Evolutionary conservation across 2,888 invertebrate genomes (phyloP), one percentile per base, ranked within the genome.

Genomic region (Pinctada fucata): DNA sequence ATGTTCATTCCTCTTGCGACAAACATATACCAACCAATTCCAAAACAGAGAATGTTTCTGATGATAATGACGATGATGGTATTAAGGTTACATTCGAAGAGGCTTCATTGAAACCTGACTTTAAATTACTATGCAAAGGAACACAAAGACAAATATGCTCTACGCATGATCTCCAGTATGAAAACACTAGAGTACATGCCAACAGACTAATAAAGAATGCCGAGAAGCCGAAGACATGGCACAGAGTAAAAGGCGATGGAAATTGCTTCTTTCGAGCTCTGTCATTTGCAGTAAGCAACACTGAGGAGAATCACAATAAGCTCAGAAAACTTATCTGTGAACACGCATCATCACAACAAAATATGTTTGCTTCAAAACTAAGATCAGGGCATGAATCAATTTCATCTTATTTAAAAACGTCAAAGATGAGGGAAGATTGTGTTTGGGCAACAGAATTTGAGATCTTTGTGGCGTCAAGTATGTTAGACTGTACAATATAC

Each of bases 221-320:
- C n/a, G n/a, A n/a, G n/a, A n/a, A n/a, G n/a, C n/a, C n/a, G n/a
- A n/a, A n/a, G n/a, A n/a, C n/a, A n/a, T n/a, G n/a, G n/a, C n/a
- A n/a, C n/a, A n/a, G n/a, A n/a, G n/a, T n/a, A n/a, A n/a, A n/a
- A n/a, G n/a, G 10, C 10, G 75, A 75, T 67, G 75, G 75, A 13
- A 75, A 68, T 50, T 75, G 75, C 45, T 67, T 67, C 49, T 75
- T n/a, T n/a, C n/a, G n/a, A n/a, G n/a, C n/a, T n/a, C n/a, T n/a
- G n/a, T n/a, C n/a, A n/a, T n/a, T n/a, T 75, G 2, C 31, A 2
- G n/a, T 71, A 51, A 71, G 50, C 31, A 16, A 51, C 8, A 51
- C 71, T n/a, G 75, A 75, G 50, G 45, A 67, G 2, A 66, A 67
- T 50, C 66, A 66, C 51, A 47, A 50, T 13, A 67, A 13, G 3